Evolutionary conservation across 2,113 vertebrate species (phyloP), one percentile per base, ranked within the genome.

Genomic region (Saguinus midas): DNA sequence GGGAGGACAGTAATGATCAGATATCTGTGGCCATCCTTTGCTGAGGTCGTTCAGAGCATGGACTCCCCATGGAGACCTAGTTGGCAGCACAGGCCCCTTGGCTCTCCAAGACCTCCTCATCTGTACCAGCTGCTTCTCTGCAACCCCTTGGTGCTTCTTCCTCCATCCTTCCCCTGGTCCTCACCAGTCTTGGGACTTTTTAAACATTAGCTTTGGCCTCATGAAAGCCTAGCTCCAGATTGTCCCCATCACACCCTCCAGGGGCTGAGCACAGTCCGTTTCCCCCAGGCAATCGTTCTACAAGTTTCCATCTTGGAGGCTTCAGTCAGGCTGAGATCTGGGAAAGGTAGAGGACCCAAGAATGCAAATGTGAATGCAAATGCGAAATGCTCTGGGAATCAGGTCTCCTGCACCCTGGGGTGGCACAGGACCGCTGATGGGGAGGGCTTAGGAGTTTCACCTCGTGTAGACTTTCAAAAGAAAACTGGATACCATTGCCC

Each of bases 1-100:
- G 73, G 43, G 76, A 81, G 32, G 50, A 32, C 48, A 85, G 70
- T 50, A 61, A 95, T 61, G 80, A n/a, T 76, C 70, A 95, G 89
- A 73, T 75, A 87, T 72, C 87, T 1, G 0, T 20, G 50, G 43
- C 35, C 0, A 0, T 18, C 27, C 32, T 25, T 50, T 0, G 1
- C 61, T 8, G 55, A 87, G 73, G 13, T 27, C 20, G 6, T 57
- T 32, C 0, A 0, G 48, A 72, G 45, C 0, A 0, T 4, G 16
- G 45, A 76, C 84, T 17, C 76, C 64, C n/a, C 1, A 1, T 0
- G 17, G 66, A 93, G 66, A 32, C 43, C 16, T 16, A 13, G 35
- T n/a, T 40, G 20, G 17, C 16, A 81, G 18, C 48, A 73, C 0
- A 6, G 17, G 7, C 43, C 17, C 21, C 25, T 70, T 27, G 14